A percentile compares a stretch with the other conserved stretches of the same genome.
Conservation (phyloP, 2,113 vertebrate genomes). For the Gymnarchus niloticus region DNA sequence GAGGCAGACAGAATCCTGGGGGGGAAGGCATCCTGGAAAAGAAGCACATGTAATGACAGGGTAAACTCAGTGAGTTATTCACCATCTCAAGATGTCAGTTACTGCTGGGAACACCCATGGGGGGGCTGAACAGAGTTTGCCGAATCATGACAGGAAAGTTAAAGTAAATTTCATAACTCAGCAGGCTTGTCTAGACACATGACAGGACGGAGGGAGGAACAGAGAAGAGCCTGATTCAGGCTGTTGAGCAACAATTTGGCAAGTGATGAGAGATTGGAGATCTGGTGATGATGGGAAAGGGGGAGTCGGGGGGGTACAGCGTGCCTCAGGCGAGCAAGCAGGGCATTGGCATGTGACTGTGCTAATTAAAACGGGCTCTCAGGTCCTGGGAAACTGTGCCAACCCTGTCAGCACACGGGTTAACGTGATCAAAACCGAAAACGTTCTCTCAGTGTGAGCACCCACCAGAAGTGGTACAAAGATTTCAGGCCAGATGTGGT, state of each 20-base stretch:
- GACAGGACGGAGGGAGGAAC: too few relatives aligned
- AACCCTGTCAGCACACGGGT: background rate
- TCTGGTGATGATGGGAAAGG: background rate
- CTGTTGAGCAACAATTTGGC: conserved; percentile 5
- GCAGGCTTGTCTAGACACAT: conserved; percentile 6
- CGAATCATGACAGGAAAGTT: background rate
- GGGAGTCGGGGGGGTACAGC: background rate
- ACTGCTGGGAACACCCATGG: background rate
- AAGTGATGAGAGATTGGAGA: background rate
- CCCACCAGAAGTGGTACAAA: background rate
- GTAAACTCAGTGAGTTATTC: background rate
- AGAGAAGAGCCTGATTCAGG: background rate
- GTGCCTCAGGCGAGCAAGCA: background rate
- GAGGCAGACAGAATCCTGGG: too few relatives aligned
- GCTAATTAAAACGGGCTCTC: background rate
- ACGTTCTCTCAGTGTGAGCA: background rate
- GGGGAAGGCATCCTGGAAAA: background rate
- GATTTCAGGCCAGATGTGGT: background rate
- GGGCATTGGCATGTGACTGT: background rate
- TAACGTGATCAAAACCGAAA: background rate
- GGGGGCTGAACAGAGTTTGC: background rate
- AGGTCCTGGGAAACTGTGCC: too few relatives aligned
- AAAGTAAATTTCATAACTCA: background rate
- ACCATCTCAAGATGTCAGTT: background rate
- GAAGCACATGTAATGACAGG: background rate